Evolutionary conservation across 2,888 invertebrate species (phyloP).

Genomic region (Spialia ferax): DNA sequence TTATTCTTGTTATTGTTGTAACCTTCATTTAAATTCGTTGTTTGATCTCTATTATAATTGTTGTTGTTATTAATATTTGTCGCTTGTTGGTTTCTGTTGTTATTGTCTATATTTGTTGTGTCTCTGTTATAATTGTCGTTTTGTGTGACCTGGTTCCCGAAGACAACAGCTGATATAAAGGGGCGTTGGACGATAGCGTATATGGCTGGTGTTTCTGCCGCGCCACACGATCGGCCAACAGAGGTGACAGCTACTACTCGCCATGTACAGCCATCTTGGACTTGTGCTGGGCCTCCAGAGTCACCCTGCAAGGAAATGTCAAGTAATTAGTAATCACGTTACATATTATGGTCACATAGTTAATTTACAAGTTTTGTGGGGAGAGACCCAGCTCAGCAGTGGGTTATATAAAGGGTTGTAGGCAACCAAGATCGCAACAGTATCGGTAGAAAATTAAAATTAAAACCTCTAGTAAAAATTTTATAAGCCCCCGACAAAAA

Average conservation of each 20-base stretch:
- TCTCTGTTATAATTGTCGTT: not conserved
- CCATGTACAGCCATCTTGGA: conserved; percentile 76
- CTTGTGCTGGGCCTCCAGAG: conserved; percentile 76
- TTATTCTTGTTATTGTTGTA: not conserved
- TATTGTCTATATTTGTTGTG: conserved; percentile 8
- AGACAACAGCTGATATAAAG: conserved; percentile 53
- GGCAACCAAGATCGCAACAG: too few relatives aligned
- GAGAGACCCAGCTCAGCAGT: too few relatives aligned
- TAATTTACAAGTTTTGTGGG: too few relatives aligned
- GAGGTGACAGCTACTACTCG: conserved; percentile 76
- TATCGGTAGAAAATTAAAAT: too few relatives aligned
- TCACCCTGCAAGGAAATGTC: conserved; percentile 64
- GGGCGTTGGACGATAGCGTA: conserved; percentile 63
- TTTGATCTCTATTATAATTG: conserved; percentile 4
- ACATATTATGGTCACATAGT: too few relatives aligned
- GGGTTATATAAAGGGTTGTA: too few relatives aligned
- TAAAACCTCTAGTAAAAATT: too few relatives aligned
- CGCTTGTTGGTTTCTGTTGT: too few relatives aligned
- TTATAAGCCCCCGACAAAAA: too few relatives aligned
- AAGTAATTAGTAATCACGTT: too few relatives aligned
- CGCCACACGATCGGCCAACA: conserved; percentile 72
- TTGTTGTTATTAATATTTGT: too few relatives aligned
- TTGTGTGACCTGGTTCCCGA: conserved; percentile 20
- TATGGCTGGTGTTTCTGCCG: conserved; percentile 70
- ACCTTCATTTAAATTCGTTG: not conserved